Conservation (phyloP, 2,888 invertebrate species). For the Sipha maydis region DNA sequence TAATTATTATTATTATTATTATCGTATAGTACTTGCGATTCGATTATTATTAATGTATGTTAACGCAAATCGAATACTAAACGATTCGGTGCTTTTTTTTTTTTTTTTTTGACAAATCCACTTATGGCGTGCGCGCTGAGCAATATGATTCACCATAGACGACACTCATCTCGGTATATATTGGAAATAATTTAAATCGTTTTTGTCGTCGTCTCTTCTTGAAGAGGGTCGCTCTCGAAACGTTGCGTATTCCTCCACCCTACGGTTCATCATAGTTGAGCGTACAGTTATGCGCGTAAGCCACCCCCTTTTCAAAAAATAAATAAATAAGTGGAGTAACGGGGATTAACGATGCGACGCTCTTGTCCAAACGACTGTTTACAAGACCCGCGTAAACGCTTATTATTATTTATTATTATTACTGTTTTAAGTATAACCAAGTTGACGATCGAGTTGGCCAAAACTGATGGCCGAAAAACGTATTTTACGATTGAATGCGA, state of each 20-base stretch:
- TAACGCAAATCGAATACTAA: conserved; percentile 11
- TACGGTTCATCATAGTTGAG: not conserved
- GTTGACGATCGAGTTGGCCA: too few relatives aligned
- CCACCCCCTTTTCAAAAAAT: too few relatives aligned
- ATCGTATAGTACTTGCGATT: not conserved
- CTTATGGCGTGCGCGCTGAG: not conserved
- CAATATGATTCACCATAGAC: not conserved
- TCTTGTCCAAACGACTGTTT: too few relatives aligned
- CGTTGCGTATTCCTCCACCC: not conserved
- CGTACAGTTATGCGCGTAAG: not conserved
- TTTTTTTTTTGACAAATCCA: conserved; percentile 11
- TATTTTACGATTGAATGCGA: too few relatives aligned
- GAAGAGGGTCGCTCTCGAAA: not conserved
- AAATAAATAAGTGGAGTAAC: not conserved
- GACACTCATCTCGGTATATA: not conserved
- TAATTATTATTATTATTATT: too few relatives aligned
- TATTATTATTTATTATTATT: too few relatives aligned
- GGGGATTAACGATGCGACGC: not conserved
- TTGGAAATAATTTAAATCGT: conserved; percentile 37
- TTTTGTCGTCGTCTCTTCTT: not conserved
- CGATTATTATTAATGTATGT: not conserved
- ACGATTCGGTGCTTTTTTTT: not conserved
- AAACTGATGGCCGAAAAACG: too few relatives aligned
- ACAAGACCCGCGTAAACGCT: too few relatives aligned
- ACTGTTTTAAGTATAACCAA: too few relatives aligned